Percentiles rank a stretch among this genome's conserved stretches.
Evolutionary conservation across 2,113 vertebrate genomes (phyloP).

Genomic region (Cervus canadensis): DNA sequence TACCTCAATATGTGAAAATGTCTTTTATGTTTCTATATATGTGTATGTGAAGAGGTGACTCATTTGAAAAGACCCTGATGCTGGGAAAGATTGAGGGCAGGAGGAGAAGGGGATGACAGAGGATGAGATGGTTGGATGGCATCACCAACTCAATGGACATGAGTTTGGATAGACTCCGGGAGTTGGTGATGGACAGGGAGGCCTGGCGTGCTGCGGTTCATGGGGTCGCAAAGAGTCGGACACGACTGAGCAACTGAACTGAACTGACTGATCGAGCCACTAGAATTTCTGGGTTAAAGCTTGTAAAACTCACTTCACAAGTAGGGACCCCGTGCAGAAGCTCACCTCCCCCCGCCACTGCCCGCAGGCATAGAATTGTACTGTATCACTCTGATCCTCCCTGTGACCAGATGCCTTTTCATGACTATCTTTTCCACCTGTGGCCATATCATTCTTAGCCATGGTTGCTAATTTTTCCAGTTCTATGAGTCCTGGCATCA

Average conservation of each 20-base stretch:
- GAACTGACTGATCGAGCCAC: neutral
- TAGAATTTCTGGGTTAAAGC: neutral
- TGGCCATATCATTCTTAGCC: neutral
- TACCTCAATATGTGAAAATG: neutral
- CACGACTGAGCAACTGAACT: neutral
- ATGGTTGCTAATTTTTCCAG: neutral
- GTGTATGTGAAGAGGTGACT: neutral
- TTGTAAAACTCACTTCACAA: neutral
- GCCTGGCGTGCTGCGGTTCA: neutral
- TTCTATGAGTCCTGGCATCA: neutral
- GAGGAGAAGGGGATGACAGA: neutral
- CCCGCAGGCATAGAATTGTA: neutral
- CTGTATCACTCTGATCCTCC: neutral
- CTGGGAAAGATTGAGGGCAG: neutral
- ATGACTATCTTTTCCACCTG: neutral
- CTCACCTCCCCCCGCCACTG: neutral
- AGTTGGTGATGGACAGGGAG: neutral
- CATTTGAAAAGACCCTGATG: neutral
- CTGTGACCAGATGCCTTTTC: neutral
- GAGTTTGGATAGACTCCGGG: neutral
- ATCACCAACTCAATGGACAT: neutral
- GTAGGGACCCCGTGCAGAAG: no score
- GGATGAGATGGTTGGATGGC: neutral
- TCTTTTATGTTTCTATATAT: neutral
- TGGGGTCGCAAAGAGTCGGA: neutral